Evolutionary conservation across 2,797 vertebrate species (phyloP).

Genomic region (Galago senegalensis): DNA sequence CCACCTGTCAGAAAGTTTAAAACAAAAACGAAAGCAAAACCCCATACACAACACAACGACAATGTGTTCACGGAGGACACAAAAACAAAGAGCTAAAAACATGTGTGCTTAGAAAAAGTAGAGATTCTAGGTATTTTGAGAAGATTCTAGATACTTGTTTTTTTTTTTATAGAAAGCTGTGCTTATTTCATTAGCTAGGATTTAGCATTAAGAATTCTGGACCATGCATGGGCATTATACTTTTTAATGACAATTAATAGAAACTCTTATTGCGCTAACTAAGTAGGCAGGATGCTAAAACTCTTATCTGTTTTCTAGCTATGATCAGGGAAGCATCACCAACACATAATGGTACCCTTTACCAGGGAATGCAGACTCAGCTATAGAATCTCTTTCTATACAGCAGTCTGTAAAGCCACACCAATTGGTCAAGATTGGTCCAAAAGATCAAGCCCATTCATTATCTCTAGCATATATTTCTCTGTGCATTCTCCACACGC

Average conservation of each 20-base stretch:
- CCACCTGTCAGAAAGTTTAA: not conserved
- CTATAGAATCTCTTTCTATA: not conserved
- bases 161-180: constrained; percentile 11
- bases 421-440: not conserved
- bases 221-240: not conserved
- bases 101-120: not conserved
- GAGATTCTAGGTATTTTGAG: not conserved
- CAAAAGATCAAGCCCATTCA: not conserved
- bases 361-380: not conserved
- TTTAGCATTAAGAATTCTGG: constrained; percentile 5
- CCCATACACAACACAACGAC: not conserved
- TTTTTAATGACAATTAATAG: not conserved
- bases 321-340: not conserved
- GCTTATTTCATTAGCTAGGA: not conserved
- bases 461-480: not conserved
- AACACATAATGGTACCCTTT: not conserved
- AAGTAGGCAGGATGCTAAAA: constrained; percentile 16
- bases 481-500: not conserved
- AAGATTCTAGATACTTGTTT: not conserved
- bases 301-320: not conserved
- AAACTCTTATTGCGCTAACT: not conserved
- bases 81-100: not conserved
- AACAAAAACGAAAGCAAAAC: not conserved
- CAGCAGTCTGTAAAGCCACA: not conserved
- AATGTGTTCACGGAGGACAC: not conserved